Base-by-base conservation (phyloP, 1,140 invertebrate genomes). In the Achatina immaculata region DNA sequence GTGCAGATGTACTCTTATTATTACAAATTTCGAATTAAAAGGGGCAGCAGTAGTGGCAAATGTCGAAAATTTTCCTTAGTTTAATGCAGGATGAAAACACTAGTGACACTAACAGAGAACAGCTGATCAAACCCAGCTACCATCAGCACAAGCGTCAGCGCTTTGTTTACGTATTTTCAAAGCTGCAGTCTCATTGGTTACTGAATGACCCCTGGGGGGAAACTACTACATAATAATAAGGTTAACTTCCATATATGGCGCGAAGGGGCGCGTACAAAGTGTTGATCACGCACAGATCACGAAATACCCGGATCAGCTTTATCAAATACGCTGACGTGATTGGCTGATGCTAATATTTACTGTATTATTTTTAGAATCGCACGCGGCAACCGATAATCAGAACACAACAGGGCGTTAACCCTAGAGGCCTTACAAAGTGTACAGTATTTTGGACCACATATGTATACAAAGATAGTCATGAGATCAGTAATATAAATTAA, bases 71-170 rank as follows among this genome's bases (percentile, higher is more conserved):
- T 31, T 62, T 6, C 16, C n/a, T n/a, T n/a, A n/a, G 21, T 24
- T 55, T 55, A 19, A 55, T 14, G 16, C 2, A 21, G 7, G 58
- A 28, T 2, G 58, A 19, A 62, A 34, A 62, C 31, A 6, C 31
- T 7, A 55, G 31, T 55, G 21, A 62, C 58, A 62, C 7, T 19
- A 48, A 48, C 43, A 38, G 73, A 78, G 77, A 85, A 83, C 84
- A 85, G 82, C 84, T 85, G 84, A 83, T 80, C 71, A 71, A 73
- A 78, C 82, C 81, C 77, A 81, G 31, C 83, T 78, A 76, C 80
- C 77, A 71, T 38, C 77, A 83, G 55, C 74, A 65, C 66, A 65
- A 81, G 65, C 84, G 84, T 85, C 82, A 83, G 78, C 80, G 62
- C 82, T 83, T 83, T 85, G 84, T 85, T 85, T 85, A 85, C 82